Percentiles rank a stretch among this genome's conserved stretches.
Evolutionary conservation across 2,888 invertebrate species (phyloP).

Genomic region (Leptothorax acervorum): DNA sequence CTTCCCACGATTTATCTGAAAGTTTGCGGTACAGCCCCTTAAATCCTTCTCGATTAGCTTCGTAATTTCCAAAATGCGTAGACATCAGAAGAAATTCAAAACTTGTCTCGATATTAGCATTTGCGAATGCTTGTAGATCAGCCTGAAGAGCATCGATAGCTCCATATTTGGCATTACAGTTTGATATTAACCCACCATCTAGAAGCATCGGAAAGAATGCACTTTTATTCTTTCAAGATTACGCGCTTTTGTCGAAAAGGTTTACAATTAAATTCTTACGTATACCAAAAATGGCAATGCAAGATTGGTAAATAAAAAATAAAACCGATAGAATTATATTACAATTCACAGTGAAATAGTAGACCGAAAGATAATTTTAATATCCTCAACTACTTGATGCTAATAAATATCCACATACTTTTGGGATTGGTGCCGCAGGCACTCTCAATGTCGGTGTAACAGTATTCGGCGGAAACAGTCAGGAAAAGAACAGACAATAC

Average conservation of each 20-base stretch:
- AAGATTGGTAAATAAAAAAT: neutral
- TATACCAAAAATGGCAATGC: neutral
- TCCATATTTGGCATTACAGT: slow-evolving; percentile 90
- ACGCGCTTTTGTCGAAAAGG: neutral
- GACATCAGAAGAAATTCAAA: slow-evolving; percentile 92
- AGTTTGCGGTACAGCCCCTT: slow-evolving; percentile 90
- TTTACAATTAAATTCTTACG: neutral
- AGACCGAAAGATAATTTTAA: neutral
- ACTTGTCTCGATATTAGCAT: slow-evolving; percentile 90
- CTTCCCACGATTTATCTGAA: slow-evolving; percentile 92
- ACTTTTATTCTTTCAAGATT: neutral
- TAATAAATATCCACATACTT: slow-evolving; percentile 55
- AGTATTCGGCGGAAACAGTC: slow-evolving; percentile 87
- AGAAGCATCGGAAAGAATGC: slow-evolving; percentile 28
- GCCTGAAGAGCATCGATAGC: slow-evolving; percentile 86
- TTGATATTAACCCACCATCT: slow-evolving; percentile 75
- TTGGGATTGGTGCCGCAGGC: slow-evolving; percentile 87
- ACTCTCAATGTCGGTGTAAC: slow-evolving; percentile 88
- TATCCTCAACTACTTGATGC: neutral
- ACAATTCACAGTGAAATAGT: neutral
- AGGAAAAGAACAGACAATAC: slow-evolving; percentile 87
- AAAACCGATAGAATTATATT: neutral
- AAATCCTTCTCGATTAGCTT: slow-evolving; percentile 92
- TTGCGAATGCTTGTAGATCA: slow-evolving; percentile 87
- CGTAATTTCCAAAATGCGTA: slow-evolving; percentile 92